Evolutionary conservation across 2,113 vertebrate species (phyloP), one percentile per base, ranked within the genome.

Genomic region (Bubo scandiacus): DNA sequence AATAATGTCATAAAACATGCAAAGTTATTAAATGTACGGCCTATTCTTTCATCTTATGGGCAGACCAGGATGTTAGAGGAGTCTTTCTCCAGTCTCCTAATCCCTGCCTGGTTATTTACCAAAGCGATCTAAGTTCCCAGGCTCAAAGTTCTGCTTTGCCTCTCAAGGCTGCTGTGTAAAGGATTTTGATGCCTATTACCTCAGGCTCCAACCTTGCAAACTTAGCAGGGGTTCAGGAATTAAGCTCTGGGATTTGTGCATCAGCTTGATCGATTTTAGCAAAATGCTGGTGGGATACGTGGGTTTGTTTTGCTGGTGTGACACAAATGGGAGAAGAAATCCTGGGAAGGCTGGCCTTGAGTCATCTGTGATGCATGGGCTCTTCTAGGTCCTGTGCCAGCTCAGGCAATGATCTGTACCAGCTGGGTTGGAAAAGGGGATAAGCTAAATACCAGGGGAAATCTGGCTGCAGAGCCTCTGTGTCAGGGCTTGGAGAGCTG

Each of bases 1-100:
- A 96, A 96, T 96, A 95, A 95, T 92, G 91, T 55, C 74, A 90
- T 96, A 95, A 97, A 97, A 86, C 63, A 94, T 90, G 70, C 59
- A 90, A 93, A 96, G 89, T 96, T 96, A 55, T 87, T 86, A 55
- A 67, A 91, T 34, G 42, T 90, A 90, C 21, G 7, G 43, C 58
- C 78, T 82, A 83, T 96, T 94, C 84, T 97, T 94, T 88, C 27
- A 36, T 77, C 91, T 94, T 96, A 96, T 52, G 42, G 71, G 55
- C 74, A 91, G 45, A 91, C 8, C 81, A 92, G 94, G 79, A 90
- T 81, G 74, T 90, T 87, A 51, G 82, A 85, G 58, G 18, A 85
- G 49, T 80, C 70, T 21, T 89, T 73, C 78, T 82, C 42, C 42
- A 66, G 26, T 47, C 79, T 92, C 34, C 74, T 62, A 66, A 30